Conservation (phyloP, 2,888 invertebrate genomes). For the Chironomus tentans region DNA sequence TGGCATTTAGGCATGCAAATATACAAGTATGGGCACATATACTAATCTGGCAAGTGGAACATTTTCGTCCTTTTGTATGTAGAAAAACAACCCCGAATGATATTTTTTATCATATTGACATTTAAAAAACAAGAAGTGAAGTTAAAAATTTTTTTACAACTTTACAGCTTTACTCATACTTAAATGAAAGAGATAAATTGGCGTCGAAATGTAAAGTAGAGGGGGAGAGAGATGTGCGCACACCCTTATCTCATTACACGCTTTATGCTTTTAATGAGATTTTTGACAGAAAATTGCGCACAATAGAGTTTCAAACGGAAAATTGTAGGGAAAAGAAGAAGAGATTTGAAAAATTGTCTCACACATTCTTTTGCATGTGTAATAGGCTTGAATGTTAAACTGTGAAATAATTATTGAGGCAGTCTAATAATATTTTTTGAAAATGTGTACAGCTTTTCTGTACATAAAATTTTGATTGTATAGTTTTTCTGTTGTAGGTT, state of each 20-base stretch:
- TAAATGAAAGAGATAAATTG: conserved; percentile 7
- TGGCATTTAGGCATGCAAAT: background rate
- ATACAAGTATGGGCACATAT: background rate
- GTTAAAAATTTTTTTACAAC: background rate
- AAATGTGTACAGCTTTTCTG: background rate
- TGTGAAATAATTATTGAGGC: conserved; percentile 4
- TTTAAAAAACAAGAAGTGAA: background rate
- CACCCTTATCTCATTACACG: conserved; percentile 22
- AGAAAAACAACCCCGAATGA: background rate
- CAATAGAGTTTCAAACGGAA: background rate
- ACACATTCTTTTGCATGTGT: background rate
- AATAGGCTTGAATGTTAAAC: background rate
- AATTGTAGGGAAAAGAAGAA: background rate
- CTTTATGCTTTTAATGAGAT: conserved; percentile 9
- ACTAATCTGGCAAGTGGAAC: conserved; percentile 1
- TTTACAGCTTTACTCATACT: background rate
- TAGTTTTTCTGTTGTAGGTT: too few species aligned
- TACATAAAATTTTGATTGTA: background rate
- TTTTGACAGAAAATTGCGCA: conserved; percentile 2
- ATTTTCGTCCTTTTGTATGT: background rate
- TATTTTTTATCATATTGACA: too few species aligned
- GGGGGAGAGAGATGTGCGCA: background rate
- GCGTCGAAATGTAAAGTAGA: background rate
- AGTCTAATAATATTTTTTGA: background rate
- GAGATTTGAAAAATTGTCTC: background rate